Percentiles rank a stretch among this genome's conserved stretches.
Evolutionary conservation across 2,797 vertebrate species (phyloP).

Genomic region (Chrysolophus pictus): DNA sequence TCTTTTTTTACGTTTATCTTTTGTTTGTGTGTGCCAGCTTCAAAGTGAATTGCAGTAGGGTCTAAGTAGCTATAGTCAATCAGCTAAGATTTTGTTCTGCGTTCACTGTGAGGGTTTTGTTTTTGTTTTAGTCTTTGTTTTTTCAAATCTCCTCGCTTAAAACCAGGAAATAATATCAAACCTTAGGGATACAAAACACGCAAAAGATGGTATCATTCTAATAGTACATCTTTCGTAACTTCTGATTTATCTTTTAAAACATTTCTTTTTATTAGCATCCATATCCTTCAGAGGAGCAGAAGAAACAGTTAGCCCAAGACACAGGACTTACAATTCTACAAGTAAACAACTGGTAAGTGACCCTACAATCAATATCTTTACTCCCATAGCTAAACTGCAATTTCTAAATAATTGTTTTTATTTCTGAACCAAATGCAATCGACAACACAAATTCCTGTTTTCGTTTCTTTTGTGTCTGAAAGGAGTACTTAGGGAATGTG

Average conservation of each 20-base stretch:
- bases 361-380: constrained; percentile 77
- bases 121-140: background rate
- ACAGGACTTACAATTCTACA: constrained; percentile 99
- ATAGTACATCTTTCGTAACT: constrained; percentile 74
- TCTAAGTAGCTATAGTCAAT: background rate
- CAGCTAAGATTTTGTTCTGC: constrained; percentile 19
- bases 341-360: constrained; percentile 99
- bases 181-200: constrained; percentile 50
- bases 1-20: background rate
- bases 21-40: constrained; percentile 20
- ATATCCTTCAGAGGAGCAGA: constrained; percentile 99
- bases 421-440: constrained; percentile 67
- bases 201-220: constrained; percentile 74
- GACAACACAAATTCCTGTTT: constrained; percentile 60
- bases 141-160: background rate
- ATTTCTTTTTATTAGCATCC: constrained; percentile 91
- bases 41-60: background rate
- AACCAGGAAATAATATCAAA: constrained; percentile 58
- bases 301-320: constrained; percentile 99
- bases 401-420: constrained; percentile 75
- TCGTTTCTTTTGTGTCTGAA: constrained; percentile 57
- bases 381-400: constrained; percentile 73
- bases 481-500: constrained; percentile 41
- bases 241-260: constrained; percentile 82
- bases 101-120: background rate